phyloP scores from a whole-genome alignment of 2,797 vertebrate species.

The Erithacus rubecula region DNA sequence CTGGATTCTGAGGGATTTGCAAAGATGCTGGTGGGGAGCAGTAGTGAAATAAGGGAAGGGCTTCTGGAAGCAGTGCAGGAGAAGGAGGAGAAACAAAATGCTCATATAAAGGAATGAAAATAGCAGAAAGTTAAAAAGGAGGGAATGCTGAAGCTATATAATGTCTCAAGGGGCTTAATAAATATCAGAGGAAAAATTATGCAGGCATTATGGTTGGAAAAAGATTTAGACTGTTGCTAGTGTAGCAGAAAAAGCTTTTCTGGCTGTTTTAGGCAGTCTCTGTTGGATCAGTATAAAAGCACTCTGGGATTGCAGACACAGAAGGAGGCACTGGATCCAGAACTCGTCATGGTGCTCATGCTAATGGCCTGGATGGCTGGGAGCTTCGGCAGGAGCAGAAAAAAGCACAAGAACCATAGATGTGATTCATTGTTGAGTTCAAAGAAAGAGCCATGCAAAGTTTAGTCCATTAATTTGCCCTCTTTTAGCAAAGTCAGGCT shows the following conservation, averaged over 20 bases:
- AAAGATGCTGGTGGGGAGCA: background rate
- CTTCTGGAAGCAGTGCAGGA: background rate
- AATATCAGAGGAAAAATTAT: slow-evolving; percentile 55
- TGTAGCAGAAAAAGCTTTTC: slow-evolving; percentile 19
- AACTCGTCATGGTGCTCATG: background rate
- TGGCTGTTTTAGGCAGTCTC: slow-evolving; percentile 1
- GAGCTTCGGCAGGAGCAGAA: background rate
- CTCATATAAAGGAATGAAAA: background rate
- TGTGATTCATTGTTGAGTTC: background rate
- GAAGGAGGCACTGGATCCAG: background rate
- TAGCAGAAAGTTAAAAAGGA: background rate
- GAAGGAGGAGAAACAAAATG: background rate
- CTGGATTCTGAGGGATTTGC: slow-evolving; percentile 1
- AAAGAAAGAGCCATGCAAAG: background rate
- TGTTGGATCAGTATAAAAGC: background rate
- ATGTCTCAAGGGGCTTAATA: slow-evolving; percentile 38
- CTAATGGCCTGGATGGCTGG: background rate
- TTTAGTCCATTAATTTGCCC: background rate
- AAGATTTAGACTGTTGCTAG: slow-evolving; percentile 16
- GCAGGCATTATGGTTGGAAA: background rate
- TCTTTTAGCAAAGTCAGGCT: background rate
- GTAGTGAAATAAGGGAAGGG: background rate
- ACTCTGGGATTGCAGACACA: background rate
- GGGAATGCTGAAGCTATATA: background rate
- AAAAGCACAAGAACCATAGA: background rate